Base-by-base conservation (phyloP, 2,888 invertebrate species). In the Heliconius cydno region DNA sequence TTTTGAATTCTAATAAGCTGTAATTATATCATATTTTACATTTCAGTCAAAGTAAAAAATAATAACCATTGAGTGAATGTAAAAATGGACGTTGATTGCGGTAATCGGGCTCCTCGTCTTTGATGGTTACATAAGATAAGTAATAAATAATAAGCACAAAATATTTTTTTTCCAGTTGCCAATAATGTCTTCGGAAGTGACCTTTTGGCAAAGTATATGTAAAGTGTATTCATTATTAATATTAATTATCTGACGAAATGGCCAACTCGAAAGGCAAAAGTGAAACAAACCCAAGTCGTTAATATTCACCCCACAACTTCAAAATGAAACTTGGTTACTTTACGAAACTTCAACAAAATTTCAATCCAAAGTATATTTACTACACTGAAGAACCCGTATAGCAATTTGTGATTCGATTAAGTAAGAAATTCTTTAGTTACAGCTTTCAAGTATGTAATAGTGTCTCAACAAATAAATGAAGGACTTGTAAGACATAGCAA, bases 261-360 rank as follows among this genome's bases (percentile, higher is more conserved):
- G 34, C 38, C 65, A 41, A 78, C 70, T 77, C 57, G 74, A 66
- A 71, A 79, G 74, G 79, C 75, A 76, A 76, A 83, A 81, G 77
- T 79, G 70, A 79, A 82, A 80, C 79, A 82, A 83, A 77, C 82
- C 79, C 63, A 86, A 86, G 86, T 89, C 90, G 91, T 93, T 92
- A 92, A 91, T 90, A 92, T 92, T 92, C 91, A 85, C 85, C 84
- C 86, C 86, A 83, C 82, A 85, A 83, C 85, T 85, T 85, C 84
- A 84, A 86, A 85, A 87, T 85, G 86, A 86, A 88, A 88, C 90
- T 91, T 90, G 91, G 92, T 92, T 92, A 91, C 92, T 91, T 92
- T 91, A 88, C 85, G 83, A 86, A 90, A 90, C 89, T 90, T 90
- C 86, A 87, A 88, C 88, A 88, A 89, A 41, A 86, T 88, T 88